Conservation (phyloP, 2,797 vertebrate genomes). For the Helarctos malayanus region DNA sequence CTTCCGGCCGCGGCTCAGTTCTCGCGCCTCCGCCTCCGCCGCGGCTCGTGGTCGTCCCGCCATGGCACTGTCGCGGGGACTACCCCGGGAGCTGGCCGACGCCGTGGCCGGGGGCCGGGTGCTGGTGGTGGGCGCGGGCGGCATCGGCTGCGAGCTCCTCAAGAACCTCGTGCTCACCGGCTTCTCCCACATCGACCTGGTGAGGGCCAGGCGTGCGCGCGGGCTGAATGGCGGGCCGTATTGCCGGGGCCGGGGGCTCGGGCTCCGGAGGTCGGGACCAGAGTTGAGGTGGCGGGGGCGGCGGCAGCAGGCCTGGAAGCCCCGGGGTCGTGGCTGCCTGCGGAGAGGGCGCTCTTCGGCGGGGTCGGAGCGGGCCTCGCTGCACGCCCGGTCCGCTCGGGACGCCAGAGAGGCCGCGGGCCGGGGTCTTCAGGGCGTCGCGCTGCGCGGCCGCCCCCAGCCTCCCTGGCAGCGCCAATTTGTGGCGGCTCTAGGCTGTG, state of each 20-base stretch:
- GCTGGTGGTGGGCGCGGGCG: conserved; percentile 97
- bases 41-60: conserved; percentile 75
- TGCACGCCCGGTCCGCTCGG: neutral
- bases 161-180: conserved; percentile 98
- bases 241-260: neutral
- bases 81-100: conserved; percentile 94
- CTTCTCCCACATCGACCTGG: conserved; percentile 97
- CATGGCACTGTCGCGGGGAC: conserved; percentile 94
- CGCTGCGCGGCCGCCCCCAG: neutral
- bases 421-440: conserved; percentile 22
- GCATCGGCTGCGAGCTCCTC: conserved; percentile 98
- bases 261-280: neutral
- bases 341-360: neutral
- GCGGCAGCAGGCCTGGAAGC: neutral
- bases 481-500: neutral
- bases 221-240: conserved; percentile 69
- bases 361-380: neutral
- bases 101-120: conserved; percentile 93
- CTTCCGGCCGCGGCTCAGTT: conserved; percentile 70
- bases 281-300: neutral
- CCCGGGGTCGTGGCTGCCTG: neutral
- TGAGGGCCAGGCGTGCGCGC: conserved; percentile 87
- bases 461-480: neutral
- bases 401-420: conserved; percentile 36
- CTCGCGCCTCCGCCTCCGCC: conserved; percentile 65